A percentile compares a stretch with the other conserved stretches of the same genome.
Evolutionary conservation across 30 jellyfish, hydroid and myxozoan species (phyloP).

Genomic region (Haliclystus octoradiatus): DNA sequence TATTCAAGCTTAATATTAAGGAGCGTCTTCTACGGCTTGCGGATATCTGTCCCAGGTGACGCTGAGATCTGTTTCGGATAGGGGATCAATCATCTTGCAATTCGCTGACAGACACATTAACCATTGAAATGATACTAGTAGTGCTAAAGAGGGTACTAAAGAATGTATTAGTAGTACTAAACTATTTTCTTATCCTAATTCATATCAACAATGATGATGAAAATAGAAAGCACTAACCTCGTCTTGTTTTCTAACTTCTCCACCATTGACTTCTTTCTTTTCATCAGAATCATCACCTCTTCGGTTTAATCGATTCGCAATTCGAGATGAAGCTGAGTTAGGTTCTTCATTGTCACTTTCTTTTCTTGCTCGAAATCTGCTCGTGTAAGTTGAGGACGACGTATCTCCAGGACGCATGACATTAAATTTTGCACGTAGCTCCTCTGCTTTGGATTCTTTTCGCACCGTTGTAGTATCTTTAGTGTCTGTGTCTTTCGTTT

Average conservation of each 20-base stretch:
- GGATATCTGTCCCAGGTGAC: no score
- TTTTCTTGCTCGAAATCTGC: constrained; percentile 17
- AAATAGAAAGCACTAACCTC: neutral
- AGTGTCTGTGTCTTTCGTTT: neutral
- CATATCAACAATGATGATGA: neutral
- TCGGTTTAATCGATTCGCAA: neutral
- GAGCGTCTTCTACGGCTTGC: no score
- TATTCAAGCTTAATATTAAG: no score
- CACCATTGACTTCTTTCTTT: constrained; percentile 3
- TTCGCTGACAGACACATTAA: no score
- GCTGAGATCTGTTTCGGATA: no score
- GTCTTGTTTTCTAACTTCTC: neutral
- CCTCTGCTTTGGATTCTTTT: constrained; percentile 46
- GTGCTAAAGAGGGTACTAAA: no score
- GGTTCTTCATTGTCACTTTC: constrained; percentile 12
- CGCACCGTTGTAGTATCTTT: constrained; percentile 4
- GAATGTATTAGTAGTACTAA: no score
- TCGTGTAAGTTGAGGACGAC: constrained; percentile 22
- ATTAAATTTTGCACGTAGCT: constrained; percentile 31
- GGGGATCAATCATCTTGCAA: no score
- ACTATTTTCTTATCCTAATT: no score
- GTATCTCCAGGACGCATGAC: constrained; percentile 59
- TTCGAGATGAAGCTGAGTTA: neutral
- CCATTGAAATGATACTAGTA: no score
- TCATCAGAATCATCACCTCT: constrained; percentile 17